Evolutionary conservation across 1,140 invertebrate genomes (phyloP).

Genomic region (Thaumetopoea pityocampa): DNA sequence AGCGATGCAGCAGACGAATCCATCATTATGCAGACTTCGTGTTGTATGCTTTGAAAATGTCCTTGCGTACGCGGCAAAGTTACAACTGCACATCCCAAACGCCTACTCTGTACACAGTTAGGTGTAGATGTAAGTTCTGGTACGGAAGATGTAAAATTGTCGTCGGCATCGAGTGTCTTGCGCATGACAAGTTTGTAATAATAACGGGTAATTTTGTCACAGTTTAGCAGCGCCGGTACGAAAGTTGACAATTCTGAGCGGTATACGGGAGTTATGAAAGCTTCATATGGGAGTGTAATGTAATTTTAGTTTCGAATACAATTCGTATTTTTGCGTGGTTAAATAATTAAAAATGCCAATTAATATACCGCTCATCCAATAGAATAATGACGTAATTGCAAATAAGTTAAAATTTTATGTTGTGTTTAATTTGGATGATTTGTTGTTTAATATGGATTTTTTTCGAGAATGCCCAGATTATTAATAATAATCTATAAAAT

Average conservation of each 20-base stretch:
- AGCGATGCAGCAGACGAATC: constrained; percentile 29
- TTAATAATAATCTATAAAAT: too few species aligned
- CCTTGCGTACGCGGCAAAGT: constrained; percentile 16
- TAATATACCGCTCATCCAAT: too few species aligned
- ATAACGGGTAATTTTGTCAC: constrained; percentile 11
- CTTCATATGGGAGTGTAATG: too few species aligned
- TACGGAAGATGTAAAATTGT: constrained; percentile 5
- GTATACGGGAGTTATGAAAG: too few species aligned
- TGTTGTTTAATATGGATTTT: too few species aligned
- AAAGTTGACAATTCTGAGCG: constrained; percentile 14
- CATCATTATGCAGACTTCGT: constrained; percentile 30
- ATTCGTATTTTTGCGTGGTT: too few species aligned
- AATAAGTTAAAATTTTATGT: too few species aligned
- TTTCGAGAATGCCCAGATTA: too few species aligned
- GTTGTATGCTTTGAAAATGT: constrained; percentile 27
- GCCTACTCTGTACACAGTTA: neutral
- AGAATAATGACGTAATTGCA: too few species aligned
- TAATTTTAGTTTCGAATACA: too few species aligned
- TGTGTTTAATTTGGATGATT: too few species aligned
- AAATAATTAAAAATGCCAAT: too few species aligned
- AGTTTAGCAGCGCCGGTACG: constrained; percentile 8
- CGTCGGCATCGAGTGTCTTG: constrained; percentile 3
- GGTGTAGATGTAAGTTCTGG: neutral
- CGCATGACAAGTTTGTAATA: constrained; percentile 16
- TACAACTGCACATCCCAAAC: neutral